phyloP scores from a whole-genome alignment of 2,113 vertebrate species.

The Petaurus breviceps region DNA sequence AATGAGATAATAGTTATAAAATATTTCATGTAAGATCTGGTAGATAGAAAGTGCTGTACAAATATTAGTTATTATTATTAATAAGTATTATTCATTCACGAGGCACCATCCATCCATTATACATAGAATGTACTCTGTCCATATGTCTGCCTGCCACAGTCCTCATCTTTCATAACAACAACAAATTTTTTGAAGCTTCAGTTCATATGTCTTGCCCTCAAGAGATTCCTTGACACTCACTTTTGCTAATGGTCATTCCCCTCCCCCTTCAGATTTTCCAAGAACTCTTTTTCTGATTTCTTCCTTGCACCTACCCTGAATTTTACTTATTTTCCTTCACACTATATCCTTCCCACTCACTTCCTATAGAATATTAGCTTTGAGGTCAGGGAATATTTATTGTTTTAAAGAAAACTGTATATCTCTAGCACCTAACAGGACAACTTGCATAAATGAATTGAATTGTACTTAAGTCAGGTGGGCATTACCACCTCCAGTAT shows the following conservation, averaged over 20 bases:
- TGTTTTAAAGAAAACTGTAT: background rate
- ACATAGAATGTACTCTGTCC: background rate
- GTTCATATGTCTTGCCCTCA: background rate
- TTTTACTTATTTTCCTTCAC: background rate
- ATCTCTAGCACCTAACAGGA: background rate
- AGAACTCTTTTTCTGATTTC: background rate
- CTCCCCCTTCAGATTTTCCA: background rate
- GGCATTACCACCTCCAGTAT: background rate
- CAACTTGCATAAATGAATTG: background rate
- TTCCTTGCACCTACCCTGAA: background rate
- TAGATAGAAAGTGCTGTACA: background rate
- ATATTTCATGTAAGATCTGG: background rate
- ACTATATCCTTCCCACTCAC: background rate
- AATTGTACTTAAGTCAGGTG: background rate
- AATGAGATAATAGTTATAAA: background rate
- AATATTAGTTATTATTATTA: background rate
- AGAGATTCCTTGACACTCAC: background rate
- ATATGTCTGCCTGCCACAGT: background rate
- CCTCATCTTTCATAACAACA: no score
- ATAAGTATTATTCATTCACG: background rate
- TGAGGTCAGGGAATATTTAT: background rate
- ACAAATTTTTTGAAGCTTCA: background rate
- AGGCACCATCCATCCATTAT: background rate
- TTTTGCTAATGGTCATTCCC: background rate
- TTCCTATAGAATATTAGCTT: background rate